Evolutionary conservation across 1,140 invertebrate genomes (phyloP).

Genomic region (Marisa cornuarietis): DNA sequence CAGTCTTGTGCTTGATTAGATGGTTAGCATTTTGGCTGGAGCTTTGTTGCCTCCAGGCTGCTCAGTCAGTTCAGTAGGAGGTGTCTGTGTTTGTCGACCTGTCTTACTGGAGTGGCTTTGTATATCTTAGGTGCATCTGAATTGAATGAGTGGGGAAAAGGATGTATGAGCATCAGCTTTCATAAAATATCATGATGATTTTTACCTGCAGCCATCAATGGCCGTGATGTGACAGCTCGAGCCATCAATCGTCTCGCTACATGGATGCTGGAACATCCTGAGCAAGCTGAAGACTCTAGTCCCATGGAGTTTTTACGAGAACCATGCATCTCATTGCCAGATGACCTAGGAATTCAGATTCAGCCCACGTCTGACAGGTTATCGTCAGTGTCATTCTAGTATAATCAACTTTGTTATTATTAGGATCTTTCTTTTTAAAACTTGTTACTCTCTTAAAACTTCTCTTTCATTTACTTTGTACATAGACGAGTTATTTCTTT

Average conservation of each 20-base stretch:
- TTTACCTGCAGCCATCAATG: constrained; percentile 65
- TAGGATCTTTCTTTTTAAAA: too few relatives aligned
- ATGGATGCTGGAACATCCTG: constrained; percentile 76
- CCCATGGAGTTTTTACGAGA: constrained; percentile 15
- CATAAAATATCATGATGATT: not conserved
- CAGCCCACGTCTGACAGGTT: constrained; percentile 13
- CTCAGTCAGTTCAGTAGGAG: too few relatives aligned
- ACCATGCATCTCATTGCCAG: constrained; percentile 9
- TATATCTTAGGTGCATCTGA: too few relatives aligned
- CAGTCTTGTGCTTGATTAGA: not conserved
- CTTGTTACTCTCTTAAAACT: too few relatives aligned
- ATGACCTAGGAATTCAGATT: constrained; percentile 2
- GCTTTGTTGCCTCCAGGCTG: too few relatives aligned
- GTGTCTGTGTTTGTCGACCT: too few relatives aligned
- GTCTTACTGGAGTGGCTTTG: too few relatives aligned
- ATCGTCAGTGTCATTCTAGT: constrained; percentile 14
- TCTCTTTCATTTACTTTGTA: too few relatives aligned
- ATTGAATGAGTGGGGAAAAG: too few relatives aligned
- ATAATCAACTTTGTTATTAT: too few relatives aligned
- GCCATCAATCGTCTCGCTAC: constrained; percentile 73
- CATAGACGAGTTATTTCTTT: too few relatives aligned
- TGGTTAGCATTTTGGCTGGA: too few relatives aligned
- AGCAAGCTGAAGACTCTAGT: constrained; percentile 20
- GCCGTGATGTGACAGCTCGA: constrained; percentile 69
- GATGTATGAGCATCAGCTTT: not conserved